Conservation (phyloP, 1,140 invertebrate species). For the Anadara kagoshimensis region DNA sequence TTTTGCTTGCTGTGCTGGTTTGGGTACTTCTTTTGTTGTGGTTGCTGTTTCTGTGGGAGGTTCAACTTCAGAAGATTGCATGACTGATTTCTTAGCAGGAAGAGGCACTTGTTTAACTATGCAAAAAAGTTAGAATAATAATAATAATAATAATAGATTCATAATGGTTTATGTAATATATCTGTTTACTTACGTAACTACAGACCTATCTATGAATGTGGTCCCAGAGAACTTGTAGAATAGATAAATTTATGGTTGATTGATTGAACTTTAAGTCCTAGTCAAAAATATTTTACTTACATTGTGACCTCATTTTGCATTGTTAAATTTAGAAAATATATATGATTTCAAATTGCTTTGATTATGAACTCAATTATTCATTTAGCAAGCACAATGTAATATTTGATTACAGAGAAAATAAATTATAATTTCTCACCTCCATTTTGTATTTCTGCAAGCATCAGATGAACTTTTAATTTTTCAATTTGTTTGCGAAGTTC, state of each 20-base stretch:
- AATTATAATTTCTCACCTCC: constrained; percentile 70
- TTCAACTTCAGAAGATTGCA: background rate
- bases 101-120: background rate
- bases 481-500: constrained; percentile 73
- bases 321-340: no score
- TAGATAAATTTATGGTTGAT: no score
- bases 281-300: no score
- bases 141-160: background rate
- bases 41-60: background rate
- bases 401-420: no score
- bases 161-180: background rate
- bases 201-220: background rate
- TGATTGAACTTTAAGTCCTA: no score
- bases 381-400: no score
- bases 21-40: background rate
- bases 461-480: constrained; percentile 70
- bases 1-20: background rate
- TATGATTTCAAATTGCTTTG: no score
- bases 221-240: no score
- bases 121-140: background rate
- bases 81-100: background rate
- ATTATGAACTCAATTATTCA: no score
- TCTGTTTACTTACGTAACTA: background rate
- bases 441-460: constrained; percentile 79
- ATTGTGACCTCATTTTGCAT: no score